Conservation (phyloP, 2,888 invertebrate genomes). For the Drosophila pseudotalamancana region DNA sequence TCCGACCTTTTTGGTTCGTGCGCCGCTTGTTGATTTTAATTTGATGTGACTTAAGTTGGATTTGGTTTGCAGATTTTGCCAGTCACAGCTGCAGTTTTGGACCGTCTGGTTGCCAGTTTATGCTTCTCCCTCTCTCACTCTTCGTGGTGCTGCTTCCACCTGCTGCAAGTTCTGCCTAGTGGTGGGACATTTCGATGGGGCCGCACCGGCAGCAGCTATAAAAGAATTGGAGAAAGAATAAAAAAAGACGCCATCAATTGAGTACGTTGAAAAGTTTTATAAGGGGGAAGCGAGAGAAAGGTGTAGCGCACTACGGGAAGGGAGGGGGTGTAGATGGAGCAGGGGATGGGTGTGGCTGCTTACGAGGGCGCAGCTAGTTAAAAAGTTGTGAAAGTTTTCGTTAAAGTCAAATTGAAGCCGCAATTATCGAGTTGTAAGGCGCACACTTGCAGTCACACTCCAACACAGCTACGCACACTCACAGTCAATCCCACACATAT, state of each 20-base stretch:
- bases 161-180: constrained; percentile 35
- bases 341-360: constrained; percentile 6
- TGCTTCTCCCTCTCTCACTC: constrained; percentile 25
- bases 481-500: constrained; percentile 1
- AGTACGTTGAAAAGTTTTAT: constrained; percentile 60
- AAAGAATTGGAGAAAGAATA: constrained; percentile 17
- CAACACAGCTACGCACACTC: constrained; percentile 1
- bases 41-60: constrained; percentile 80
- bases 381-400: constrained; percentile 70
- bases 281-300: neutral
- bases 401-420: constrained; percentile 79
- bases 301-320: too few relatives aligned
- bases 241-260: constrained; percentile 39
- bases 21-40: constrained; percentile 77
- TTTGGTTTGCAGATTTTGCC: constrained; percentile 72
- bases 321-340: neutral
- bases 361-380: constrained; percentile 59
- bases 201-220: constrained; percentile 46
- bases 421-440: constrained; percentile 79
- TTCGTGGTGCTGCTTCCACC: constrained; percentile 1
- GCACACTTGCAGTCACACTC: constrained; percentile 38
- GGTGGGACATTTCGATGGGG: constrained; percentile 58
- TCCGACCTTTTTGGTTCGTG: constrained; percentile 15
- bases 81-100: constrained; percentile 51
- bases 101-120: constrained; percentile 34